Evolutionary conservation across 2,888 invertebrate genomes (phyloP), one percentile per base, ranked within the genome.

Genomic region (Cheilosia urbana): DNA sequence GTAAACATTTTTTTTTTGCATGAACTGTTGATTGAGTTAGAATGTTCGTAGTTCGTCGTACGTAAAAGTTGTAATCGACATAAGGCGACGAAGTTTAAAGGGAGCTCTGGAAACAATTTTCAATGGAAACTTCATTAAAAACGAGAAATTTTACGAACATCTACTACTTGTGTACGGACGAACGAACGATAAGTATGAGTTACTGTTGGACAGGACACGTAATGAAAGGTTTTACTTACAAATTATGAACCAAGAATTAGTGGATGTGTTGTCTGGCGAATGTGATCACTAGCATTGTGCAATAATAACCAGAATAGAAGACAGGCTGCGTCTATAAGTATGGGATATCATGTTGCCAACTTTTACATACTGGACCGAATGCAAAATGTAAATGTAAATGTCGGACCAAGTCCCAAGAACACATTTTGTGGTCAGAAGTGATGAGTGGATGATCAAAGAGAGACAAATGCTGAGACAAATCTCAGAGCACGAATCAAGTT

Each of bases 1-100:
- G 0, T 34, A 34, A 34, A 27, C 9, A 19, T 37, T 57, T 1
- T 37, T 24, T 51, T 37, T 37, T 6, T 17, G 2, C 57, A 40
- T 40, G 17, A 37, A 24, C 30, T n/a, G 60, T 68, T 68, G 57
- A 19, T 68, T 62, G 49, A n/a, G 5, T 72, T 80, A 80, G 24
- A 80, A 80, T 55, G 73, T 73, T 68, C 73, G 45, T n/a, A 80
- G 60, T 68, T 80, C 80, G 49, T 73, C 72, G 30, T 80, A 73
- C n/a, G 65, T 68, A 55, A 80, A 73, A 9, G 73, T 80, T 68
- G 66, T 73, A 17, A 62, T 73, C n/a, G 80, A 62, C 73, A 80
- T 34, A 21, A 68, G 21, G 21, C 73, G 66, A 62, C 62, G 80
- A 24, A 73, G n/a, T 73, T 80, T 80, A 68, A 73, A 80, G 40